Evolutionary conservation across 2,113 vertebrate genomes (phyloP), one percentile per base, ranked within the genome.

Genomic region (Tenrec ecaudatus): DNA sequence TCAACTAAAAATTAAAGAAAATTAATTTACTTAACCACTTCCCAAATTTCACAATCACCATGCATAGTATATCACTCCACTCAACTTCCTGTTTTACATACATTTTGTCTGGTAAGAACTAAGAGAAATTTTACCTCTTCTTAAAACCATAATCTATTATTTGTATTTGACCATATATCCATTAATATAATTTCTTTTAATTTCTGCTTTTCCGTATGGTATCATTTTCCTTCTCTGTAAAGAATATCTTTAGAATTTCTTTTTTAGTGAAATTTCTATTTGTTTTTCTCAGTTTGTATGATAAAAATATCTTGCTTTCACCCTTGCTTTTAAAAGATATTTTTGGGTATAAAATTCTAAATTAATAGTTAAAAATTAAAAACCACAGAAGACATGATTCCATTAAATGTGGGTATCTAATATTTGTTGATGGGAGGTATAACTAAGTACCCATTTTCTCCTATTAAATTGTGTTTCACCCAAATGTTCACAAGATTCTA

Each of bases 311-410:
- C 4, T 62, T 86, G 73, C 47, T 81, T 81, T 69, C 0, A 71
- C 7, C 6, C 14, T 92, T 69, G 10, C 19, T 88, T 6, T 57
- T 60, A 12, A 81, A 94, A 82, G 20, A 25, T 89, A 4, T 57
- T 68, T 82, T 69, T 79, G 8, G 33, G 60, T 16, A 33, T 12
- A 71, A 22, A 89, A 94, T 31, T 82, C 68, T 94, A 95, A 88
- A 12, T 8, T 38, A 36, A 40, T 16, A 76, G 36, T 40, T 38
- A 8, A 17, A 22, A 40, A 6, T 33, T 0, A 90, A 33, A 47
- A 15, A 5, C 89, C 82, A 82, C 5, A 57, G 9, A 89, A 85
- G 6, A 57, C 66, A 92, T 20, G 60, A 25, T 43, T 86, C 17
- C 2, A 68, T 5, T 88, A 53, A 6, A 60, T n/a, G 73, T 93